Base-by-base conservation (phyloP, 2,888 invertebrate genomes). In the Lymantria dispar region DNA sequence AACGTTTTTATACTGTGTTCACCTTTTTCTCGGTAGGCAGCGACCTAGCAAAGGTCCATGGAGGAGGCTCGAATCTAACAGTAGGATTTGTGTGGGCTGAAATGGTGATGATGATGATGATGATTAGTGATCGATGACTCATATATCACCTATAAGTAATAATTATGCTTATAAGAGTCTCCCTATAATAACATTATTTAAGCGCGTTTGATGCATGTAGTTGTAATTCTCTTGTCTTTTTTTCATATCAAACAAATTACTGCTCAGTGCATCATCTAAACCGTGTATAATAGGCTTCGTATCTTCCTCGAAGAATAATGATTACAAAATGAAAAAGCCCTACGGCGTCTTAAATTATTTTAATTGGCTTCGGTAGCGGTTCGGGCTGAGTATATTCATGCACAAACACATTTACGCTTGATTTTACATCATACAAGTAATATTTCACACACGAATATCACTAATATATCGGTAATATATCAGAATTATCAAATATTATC, bases 331-430 rank as follows among this genome's bases (percentile, higher is more conserved):
- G 86, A 88, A 88, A 87, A 89, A 88, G 78, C 82, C 87, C 78
- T 62, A 76, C 74, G 83, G 90, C 88, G 76, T 87, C 84, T 87
- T 87, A 85, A 90, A 91, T 92, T 91, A 91, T 91, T 91, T 91
- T 91, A 92, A 92, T 92, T 92, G 91, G 89, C 85, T 89, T 83
- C 91, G 87, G 92, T 92, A 92, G 92, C 91, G 80, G 74, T 77
- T 78, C 67, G 75, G 75, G 70, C 68, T 67, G 72, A 66, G 72
- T 78, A n/a, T n/a, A 69, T 75, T 75, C 76, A 78, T 72, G 65
- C 63, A 74, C 76, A 69, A 70, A 75, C 72, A 76, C 69, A 73
- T 60, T 58, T 66, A 68, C 57, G 54, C 37, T 33, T 52, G 36
- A 60, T 64, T 66, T 64, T 68, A 64, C 68, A 64, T 71, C 65